Evolutionary conservation across 2,797 vertebrate species (phyloP).

Genomic region (Sebastes nivosus): DNA sequence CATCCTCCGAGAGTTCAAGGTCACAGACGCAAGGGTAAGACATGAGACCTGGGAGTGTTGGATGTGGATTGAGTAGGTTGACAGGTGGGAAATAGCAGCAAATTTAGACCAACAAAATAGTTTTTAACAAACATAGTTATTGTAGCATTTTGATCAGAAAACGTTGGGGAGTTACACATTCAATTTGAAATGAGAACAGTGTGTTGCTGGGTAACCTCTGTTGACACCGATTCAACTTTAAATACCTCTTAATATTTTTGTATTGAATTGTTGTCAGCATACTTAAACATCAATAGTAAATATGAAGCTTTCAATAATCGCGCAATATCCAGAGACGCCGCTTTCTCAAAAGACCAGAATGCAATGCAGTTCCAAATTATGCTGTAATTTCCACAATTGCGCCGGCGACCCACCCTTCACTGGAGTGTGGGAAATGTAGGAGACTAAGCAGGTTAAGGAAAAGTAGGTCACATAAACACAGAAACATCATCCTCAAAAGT

Average conservation of each 20-base stretch:
- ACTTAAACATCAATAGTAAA: not conserved
- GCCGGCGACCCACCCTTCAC: not conserved
- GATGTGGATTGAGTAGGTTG: not conserved
- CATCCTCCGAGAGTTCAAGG: constrained; percentile 97
- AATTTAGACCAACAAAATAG: not conserved
- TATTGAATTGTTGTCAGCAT: not conserved
- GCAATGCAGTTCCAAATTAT: not conserved
- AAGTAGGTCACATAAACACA: constrained; percentile 21
- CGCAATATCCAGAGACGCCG: not conserved
- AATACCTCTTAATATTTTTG: not conserved
- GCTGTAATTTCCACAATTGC: constrained; percentile 6
- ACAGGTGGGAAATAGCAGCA: not conserved
- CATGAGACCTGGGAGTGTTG: not conserved
- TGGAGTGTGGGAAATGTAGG: not conserved
- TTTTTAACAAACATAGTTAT: not conserved
- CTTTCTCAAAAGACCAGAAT: not conserved
- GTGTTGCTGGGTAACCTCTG: not conserved
- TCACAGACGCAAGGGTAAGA: constrained; percentile 96
- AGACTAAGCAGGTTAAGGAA: constrained; percentile 10
- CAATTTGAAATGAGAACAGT: not conserved
- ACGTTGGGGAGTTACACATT: not conserved
- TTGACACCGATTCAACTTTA: not conserved
- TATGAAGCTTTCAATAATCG: not conserved
- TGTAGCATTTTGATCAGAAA: not conserved
- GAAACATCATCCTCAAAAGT: not conserved